Evolutionary conservation across 1,140 invertebrate species (phyloP), one percentile per base, ranked within the genome.

Genomic region (Battus philenor): DNA sequence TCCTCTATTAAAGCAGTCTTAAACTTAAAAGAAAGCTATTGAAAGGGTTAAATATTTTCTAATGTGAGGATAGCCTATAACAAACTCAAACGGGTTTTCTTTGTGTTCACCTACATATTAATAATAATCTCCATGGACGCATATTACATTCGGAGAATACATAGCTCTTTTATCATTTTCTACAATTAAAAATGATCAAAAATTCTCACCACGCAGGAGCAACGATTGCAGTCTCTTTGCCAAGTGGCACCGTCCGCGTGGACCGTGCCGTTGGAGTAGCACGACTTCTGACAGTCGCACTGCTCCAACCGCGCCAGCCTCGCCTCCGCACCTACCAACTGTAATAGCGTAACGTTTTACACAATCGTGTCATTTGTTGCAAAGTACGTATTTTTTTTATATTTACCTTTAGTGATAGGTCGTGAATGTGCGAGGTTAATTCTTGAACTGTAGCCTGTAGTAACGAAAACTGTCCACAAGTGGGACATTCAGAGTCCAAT

Each of bases 251-350:
- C 95, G 73, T 97, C 95, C 11, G 91, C 90, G 65, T 93, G 90
- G 15, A 93, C 88, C 7, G 92, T 92, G 17, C 91, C 93, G 77
- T 96, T 96, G 34, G 91, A 88, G 57, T 88, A 88, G 87, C 95
- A 97, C 26, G 93, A 94, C 80, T 94, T 94, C 80, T 93, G 91
- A 86, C 95, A 97, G 82, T 97, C 94, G 86, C 95, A 97, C 70
- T 94, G 90, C 84, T 96, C 94, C 59, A 96, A 87, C 62, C 89
- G 89, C 64, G 88, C 87, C 77, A 96, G 89, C 50, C 92, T 89
- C 59, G 89, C 88, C 79, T 96, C 94, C 53, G 93, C 90, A 68
- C 88, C 89, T 70, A 89, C 90, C 83, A 96, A 88, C 94, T 97
- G 86, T 5, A 62, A 71, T 41, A 18, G 27, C 16, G 29, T 26